Percentiles rank a stretch among this genome's conserved stretches.
phyloP scores from a whole-genome alignment of 2,797 vertebrate species.

The Cynodonichthys magdalenae region DNA sequence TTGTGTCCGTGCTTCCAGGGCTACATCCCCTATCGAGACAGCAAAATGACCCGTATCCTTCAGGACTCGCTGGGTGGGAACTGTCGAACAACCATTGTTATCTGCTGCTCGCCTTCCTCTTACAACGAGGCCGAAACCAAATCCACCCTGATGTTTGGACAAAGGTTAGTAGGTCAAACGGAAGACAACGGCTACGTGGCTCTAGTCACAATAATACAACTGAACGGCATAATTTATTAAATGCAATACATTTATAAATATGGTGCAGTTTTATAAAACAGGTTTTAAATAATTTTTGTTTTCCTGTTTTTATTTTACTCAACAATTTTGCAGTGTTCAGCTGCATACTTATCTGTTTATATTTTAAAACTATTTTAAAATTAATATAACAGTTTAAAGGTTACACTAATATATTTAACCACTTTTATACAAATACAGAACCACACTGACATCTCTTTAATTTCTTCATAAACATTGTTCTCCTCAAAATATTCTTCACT shows the following conservation, averaged over 20 bases:
- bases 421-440: too few species aligned
- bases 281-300: not conserved
- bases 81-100: constrained; percentile 97
- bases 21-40: constrained; percentile 97
- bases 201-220: not conserved
- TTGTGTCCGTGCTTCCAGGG: constrained; percentile 70
- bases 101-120: constrained; percentile 96
- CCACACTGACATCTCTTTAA: too few species aligned
- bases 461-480: too few species aligned
- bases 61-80: constrained; percentile 97
- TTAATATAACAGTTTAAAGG: too few species aligned
- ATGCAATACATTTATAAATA: too few species aligned
- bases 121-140: constrained; percentile 95
- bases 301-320: too few species aligned
- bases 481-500: too few species aligned
- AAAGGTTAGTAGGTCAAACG: constrained; percentile 82
- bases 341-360: too few species aligned
- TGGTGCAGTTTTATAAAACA: not conserved
- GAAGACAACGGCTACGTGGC: not conserved
- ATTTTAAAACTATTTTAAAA: too few species aligned
- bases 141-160: constrained; percentile 95
- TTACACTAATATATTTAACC: too few species aligned
- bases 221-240: not conserved
- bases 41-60: constrained; percentile 99
- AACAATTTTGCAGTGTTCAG: too few species aligned